Evolutionary conservation across 2,888 invertebrate species (phyloP).

Genomic region (Acanthosepion pharaonis): DNA sequence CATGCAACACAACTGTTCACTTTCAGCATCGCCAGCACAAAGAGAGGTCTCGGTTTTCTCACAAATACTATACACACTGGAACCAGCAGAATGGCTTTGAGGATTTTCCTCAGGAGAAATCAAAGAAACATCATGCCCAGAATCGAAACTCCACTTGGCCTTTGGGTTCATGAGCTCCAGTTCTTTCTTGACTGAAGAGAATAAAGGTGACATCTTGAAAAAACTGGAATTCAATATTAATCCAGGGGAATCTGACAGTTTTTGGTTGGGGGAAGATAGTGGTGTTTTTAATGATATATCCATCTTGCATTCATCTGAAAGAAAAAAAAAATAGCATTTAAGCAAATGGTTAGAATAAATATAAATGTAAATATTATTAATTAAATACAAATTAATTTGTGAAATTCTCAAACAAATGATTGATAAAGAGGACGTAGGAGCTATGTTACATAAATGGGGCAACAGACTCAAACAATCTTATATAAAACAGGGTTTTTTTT

Average conservation of each 20-base stretch:
- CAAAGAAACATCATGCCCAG: neutral
- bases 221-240: neutral
- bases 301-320: neutral
- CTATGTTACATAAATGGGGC: too few species aligned
- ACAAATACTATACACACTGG: neutral
- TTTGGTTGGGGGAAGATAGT: neutral
- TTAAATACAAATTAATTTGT: too few species aligned
- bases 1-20: neutral
- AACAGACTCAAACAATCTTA: too few species aligned
- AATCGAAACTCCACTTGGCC: neutral
- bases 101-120: neutral
- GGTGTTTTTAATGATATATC: neutral
- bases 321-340: neutral
- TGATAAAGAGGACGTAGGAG: too few species aligned
- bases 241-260: neutral
- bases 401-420: too few species aligned
- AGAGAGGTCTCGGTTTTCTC: neutral
- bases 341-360: neutral
- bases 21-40: neutral
- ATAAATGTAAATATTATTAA: too few species aligned
- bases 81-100: neutral
- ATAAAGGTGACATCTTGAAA: constrained; percentile 34
- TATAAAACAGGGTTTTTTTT: too few species aligned
- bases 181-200: constrained; percentile 43
- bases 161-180: neutral